Base-by-base conservation (phyloP, 2,113 vertebrate genomes). In the Perognathus longimembris region DNA sequence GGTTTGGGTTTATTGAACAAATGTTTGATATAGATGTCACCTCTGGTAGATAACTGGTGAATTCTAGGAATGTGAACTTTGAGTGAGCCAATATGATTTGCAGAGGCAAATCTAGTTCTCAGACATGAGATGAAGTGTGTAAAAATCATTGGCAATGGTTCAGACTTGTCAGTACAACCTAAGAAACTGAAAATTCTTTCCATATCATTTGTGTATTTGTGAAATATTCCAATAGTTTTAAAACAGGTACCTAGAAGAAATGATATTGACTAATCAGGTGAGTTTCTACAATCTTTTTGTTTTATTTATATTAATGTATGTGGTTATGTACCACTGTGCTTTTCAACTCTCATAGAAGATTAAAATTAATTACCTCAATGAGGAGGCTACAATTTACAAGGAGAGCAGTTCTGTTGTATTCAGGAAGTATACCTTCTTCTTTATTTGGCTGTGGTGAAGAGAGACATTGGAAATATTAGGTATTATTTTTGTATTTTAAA, bases 41-140 rank as follows among this genome's bases (percentile, higher is more conserved):
- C 70, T 95, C 82, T 42, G 34, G 40, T 28, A 87, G 66, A 45
- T 30, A 78, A 67, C 64, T 57, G 3, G 64, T 83, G 79, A 96
- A 88, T 70, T 85, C 63, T 18, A 92, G 42, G 94, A 95, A 88
- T 94, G 90, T 77, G 66, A 34, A 88, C 69, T n/a, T 30, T 79
- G 59, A 80, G 15, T 45, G 70, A 85, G 74, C 71, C 83, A 69
- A 0, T 73, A 7, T 85, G 42, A 88, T 85, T 88, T 74, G 45
- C 36, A 21, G 40, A 71, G 79, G 73, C 75, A 67, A 75, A 86
- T 63, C 86, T 24, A 85, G 22, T 70, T 88, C 36, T 38, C 0
- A 40, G 21, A 67, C 42, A 85, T 80, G 38, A 74, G 63, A 79
- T 73, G 21, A 82, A 76, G 36, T 91, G 2, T 85, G 21, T 92